Percentiles rank a stretch among this genome's conserved stretches.
phyloP scores from a whole-genome alignment of 2,113 vertebrate genomes.

The Tor tambroides region DNA sequence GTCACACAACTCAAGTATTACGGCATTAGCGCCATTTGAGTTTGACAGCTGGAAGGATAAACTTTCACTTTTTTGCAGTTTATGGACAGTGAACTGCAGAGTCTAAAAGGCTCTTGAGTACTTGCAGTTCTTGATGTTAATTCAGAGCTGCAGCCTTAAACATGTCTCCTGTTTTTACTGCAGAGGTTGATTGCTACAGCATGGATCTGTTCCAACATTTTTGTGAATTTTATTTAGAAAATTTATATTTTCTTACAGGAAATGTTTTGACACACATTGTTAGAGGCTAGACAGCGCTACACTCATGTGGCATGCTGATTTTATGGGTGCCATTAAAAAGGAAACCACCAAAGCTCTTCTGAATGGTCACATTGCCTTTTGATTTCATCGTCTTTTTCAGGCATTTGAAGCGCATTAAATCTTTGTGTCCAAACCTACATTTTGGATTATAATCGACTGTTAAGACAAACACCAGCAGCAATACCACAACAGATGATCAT shows the following conservation, averaged over 20 bases:
- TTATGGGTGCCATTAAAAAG: neutral
- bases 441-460: conserved; percentile 47
- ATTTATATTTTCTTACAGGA: neutral
- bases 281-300: neutral
- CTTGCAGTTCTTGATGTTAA: conserved; percentile 1
- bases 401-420: conserved; percentile 44
- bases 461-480: conserved; percentile 56
- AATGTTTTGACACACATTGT: conserved; percentile 23
- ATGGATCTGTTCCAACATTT: neutral
- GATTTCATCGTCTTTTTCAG: neutral
- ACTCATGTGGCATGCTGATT: conserved; percentile 21
- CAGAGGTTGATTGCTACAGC: neutral
- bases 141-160: neutral
- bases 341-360: conserved; percentile 18
- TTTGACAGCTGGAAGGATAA: conserved; percentile 72
- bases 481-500: conserved; percentile 64
- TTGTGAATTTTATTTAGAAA: neutral
- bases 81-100: conserved; percentile 25
- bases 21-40: conserved; percentile 76
- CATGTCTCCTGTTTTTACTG: neutral
- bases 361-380: neutral
- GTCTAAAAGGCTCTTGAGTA: neutral
- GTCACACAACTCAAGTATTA: conserved; percentile 71
- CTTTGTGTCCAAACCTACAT: conserved; percentile 43
- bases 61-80: neutral